Evolutionary conservation across 2,888 invertebrate species (phyloP), one percentile per base, ranked within the genome.

Genomic region (Trachelus troglodyta): DNA sequence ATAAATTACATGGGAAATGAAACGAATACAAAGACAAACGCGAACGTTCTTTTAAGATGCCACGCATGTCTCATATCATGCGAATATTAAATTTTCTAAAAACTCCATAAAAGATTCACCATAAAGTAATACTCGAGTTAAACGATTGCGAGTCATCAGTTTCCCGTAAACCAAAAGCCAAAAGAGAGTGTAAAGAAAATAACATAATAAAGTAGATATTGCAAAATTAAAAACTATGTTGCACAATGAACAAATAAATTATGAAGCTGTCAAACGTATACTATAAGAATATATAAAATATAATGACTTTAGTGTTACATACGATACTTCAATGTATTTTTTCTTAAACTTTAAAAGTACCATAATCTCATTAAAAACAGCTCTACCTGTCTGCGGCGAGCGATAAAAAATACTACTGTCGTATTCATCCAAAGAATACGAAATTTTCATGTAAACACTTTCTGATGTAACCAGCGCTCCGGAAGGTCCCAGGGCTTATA

Each of bases 121-220:
- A 15, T 15, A 37, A 15, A 4, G 1, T 37, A 37, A 15, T 4
- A 15, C 15, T 37, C 37, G 15, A 37, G 12, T 37, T 37, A 12
- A 37, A 37, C 37, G 37, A 37, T 12, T 37, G 12, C 37, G 4
- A 37, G 15, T 37, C 15, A 15, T 37, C 15, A 37, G 37, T 37
- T 15, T 40, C 40, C 15, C 40, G 23, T 23, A 23, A 40, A 40
- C 6, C 4, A 40, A 40, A 56, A 56, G 56, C 23, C 23, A 56
- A 23, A 56, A 23, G 23, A 23, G 56, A 23, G 15, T 6, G 34
- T 33, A 73, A 56, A 12, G 12, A 34, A 40, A 34, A 34, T 34
- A 34, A 76, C 3, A 37, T 34, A 40, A 71, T 69, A 79, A 69
- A 75, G 40, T 30, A 79, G 0, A 73, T 12, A 15, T 34, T 6